phyloP scores from a whole-genome alignment of 1,140 invertebrate species.

The Bombus fervidus region DNA sequence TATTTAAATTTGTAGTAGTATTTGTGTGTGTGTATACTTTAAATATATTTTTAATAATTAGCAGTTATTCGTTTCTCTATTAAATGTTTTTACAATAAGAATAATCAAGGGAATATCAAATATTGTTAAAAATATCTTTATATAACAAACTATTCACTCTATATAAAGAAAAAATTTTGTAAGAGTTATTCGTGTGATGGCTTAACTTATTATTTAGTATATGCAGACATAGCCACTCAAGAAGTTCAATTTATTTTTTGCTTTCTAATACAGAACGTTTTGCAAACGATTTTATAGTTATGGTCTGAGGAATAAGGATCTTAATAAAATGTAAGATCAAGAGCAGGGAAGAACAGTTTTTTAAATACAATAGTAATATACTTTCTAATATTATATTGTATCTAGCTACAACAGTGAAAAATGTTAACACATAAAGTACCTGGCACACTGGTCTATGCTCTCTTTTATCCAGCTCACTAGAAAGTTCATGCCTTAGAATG shows the following conservation, averaged over 20 bases:
- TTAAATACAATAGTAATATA: constrained; percentile 72
- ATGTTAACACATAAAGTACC: constrained; percentile 76
- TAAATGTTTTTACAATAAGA: constrained; percentile 29
- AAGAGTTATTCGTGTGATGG: constrained; percentile 67
- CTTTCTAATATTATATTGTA: constrained; percentile 73
- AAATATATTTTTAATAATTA: background rate
- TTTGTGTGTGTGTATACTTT: constrained; percentile 17
- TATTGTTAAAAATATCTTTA: constrained; percentile 42
- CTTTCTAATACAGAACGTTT: constrained; percentile 64
- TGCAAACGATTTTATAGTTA: constrained; percentile 64
- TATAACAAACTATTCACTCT: constrained; percentile 23
- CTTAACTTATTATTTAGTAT: constrained; percentile 69
- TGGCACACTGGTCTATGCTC: constrained; percentile 77
- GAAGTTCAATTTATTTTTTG: constrained; percentile 69
- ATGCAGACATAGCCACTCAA: constrained; percentile 63
- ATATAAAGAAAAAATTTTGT: constrained; percentile 8
- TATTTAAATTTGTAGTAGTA: constrained; percentile 15
- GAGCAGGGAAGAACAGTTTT: constrained; percentile 64
- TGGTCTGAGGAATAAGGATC: constrained; percentile 61
- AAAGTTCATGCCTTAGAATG: constrained; percentile 74
- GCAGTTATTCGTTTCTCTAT: background rate
- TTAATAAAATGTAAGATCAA: constrained; percentile 63
- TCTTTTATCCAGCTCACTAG: constrained; percentile 73
- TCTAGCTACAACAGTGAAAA: constrained; percentile 71
- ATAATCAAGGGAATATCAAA: constrained; percentile 51